Base-by-base conservation (phyloP, 1,140 invertebrate species). In the Drosophila murphyi region DNA sequence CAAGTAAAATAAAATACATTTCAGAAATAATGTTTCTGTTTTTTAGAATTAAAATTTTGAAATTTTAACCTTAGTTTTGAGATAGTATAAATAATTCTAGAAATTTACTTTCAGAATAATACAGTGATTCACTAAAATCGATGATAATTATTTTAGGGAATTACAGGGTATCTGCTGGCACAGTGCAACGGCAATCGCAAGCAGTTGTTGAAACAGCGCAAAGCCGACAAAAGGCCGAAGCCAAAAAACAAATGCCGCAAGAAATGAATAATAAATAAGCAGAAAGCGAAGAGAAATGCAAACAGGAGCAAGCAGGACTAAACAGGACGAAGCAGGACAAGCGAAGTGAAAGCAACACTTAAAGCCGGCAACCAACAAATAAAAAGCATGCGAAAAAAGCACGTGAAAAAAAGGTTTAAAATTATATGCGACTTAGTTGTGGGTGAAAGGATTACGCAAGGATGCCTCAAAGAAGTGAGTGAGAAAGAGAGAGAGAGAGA, bases 211-310 rank as follows among this genome's bases (percentile, higher is more conserved):
- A 63, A 76, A 48, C 65, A 77, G 45, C 67, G 56, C 52, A 61
- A 72, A 78, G 75, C 54, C 77, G 68, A 69, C 75, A 37, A 69
- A 69, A 67, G 47, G 32, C 59, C 37, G 52, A 57, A 47, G 63
- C 52, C 43, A 67, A 48, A 62, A 55, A 75, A 50, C 56, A 82
- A 82, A 76, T 65, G 69, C 74, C 69, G 61, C 79, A 50, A 75
- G 74, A 78, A 82, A 75, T 82, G 79, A 82, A 82, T 82, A 82
- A 82, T 82, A 82, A 82, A 82, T 82, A 64, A 43, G 50, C 43
- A 39, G 35, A n/a, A 43, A 39, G 54, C 29, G 29, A 34, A 48
- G 20, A 34, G n/a, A 41, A 47, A 63, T 39, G n/a, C 20, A 45
- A 54, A 35, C 37, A 45, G 31, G 31, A n/a, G 28, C 6, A 51